A percentile compares a stretch with the other conserved stretches of the same genome.
Conservation (phyloP, 2,888 invertebrate species). For the Vannuccia rotundouncinata region DNA sequence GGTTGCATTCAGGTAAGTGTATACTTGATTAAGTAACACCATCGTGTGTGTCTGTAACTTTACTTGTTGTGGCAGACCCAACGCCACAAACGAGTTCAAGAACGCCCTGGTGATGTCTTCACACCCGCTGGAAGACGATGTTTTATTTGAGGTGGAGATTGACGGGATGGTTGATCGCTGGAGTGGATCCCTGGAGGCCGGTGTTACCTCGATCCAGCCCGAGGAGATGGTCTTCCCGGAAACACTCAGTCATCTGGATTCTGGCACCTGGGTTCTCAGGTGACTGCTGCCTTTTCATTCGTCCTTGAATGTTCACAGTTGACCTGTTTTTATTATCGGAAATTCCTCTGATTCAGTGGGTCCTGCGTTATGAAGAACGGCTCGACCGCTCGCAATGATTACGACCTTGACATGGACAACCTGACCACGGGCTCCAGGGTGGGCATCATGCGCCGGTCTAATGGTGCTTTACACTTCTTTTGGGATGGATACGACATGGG, state of each 20-base stretch:
- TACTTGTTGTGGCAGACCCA: constrained; percentile 67
- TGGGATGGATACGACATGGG: constrained; percentile 53
- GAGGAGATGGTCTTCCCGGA: constrained; percentile 79
- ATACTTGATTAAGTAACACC: too few relatives aligned
- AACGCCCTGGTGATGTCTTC: constrained; percentile 86
- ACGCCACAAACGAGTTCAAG: constrained; percentile 83
- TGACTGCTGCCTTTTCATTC: constrained; percentile 40
- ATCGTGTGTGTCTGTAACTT: too few relatives aligned
- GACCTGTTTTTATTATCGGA: too few relatives aligned
- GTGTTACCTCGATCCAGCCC: constrained; percentile 78
- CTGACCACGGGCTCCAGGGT: constrained; percentile 69
- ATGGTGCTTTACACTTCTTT: constrained; percentile 62
- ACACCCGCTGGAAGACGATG: constrained; percentile 76
- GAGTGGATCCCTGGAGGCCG: constrained; percentile 86
- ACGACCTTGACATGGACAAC: constrained; percentile 75
- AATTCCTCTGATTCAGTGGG: constrained; percentile 61
- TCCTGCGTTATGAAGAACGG: constrained; percentile 85
- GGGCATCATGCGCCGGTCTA: constrained; percentile 78
- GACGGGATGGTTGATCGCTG: constrained; percentile 85
- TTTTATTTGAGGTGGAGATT: constrained; percentile 81
- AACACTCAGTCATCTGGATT: constrained; percentile 81
- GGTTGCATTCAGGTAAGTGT: too few relatives aligned
- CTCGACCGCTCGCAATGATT: constrained; percentile 73
- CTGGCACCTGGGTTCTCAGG: constrained; percentile 81
- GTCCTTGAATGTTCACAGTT: background rate